Evolutionary conservation across 2,797 vertebrate genomes (phyloP).

Genomic region (Chelon auratus): DNA sequence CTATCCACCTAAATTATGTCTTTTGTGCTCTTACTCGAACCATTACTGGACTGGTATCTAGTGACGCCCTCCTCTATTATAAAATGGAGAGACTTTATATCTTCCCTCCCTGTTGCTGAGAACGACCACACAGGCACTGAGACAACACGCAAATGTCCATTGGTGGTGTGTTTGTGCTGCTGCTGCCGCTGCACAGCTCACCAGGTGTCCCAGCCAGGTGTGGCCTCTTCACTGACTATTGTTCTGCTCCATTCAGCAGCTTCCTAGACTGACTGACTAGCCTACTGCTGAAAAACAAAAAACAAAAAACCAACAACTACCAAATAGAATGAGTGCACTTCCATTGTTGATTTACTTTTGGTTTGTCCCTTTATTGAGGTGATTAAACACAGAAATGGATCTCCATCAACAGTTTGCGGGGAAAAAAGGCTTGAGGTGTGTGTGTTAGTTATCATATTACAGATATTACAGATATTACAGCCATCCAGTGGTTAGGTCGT

Average conservation of each 20-base stretch:
- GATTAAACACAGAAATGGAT: slow-evolving; percentile 40
- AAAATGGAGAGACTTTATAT: not conserved
- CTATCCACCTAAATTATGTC: no score
- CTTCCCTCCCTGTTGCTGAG: slow-evolving; percentile 37
- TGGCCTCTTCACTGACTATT: slow-evolving; percentile 67
- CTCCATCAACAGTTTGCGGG: slow-evolving; percentile 36
- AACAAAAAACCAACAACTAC: not conserved
- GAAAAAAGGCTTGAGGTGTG: slow-evolving; percentile 2
- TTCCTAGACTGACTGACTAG: slow-evolving; percentile 72
- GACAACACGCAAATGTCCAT: slow-evolving; percentile 36
- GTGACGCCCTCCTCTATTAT: slow-evolving; percentile 4
- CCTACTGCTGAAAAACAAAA: slow-evolving; percentile 46
- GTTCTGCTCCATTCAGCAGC: slow-evolving; percentile 71
- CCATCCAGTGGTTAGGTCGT: not conserved
- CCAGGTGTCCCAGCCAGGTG: slow-evolving; percentile 79
- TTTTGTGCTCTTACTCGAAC: not conserved
- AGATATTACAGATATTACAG: slow-evolving; percentile 16
- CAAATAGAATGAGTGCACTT: slow-evolving; percentile 47
- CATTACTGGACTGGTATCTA: slow-evolving; percentile 3
- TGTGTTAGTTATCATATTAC: slow-evolving; percentile 8
- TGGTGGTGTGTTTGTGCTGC: slow-evolving; percentile 58
- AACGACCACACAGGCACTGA: slow-evolving; percentile 14
- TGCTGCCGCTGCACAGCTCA: slow-evolving; percentile 50
- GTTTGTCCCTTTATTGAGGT: slow-evolving; percentile 15
- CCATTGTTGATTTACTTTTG: slow-evolving; percentile 42